Conservation (phyloP, 2,797 vertebrate species). For the Enteromius anoplus region DNA sequence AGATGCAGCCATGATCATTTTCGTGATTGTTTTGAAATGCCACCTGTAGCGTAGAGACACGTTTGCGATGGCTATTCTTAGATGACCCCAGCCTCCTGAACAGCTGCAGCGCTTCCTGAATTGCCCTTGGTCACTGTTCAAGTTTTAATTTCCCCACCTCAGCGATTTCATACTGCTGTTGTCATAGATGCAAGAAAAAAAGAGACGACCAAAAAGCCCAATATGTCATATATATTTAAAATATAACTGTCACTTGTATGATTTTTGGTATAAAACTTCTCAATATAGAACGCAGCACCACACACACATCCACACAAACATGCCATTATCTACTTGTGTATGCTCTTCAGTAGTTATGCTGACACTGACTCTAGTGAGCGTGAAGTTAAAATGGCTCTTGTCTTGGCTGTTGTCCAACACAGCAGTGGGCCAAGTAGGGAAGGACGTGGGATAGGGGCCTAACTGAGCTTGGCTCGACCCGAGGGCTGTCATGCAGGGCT, state of each 20-base stretch:
- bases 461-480: slow-evolving; percentile 50
- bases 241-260: not conserved
- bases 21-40: slow-evolving; percentile 16
- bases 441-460: slow-evolving; percentile 42
- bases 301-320: slow-evolving; percentile 10
- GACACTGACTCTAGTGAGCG: not conserved
- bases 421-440: slow-evolving; percentile 49
- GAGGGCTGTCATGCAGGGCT: slow-evolving; percentile 55
- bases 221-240: not conserved
- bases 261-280: slow-evolving; percentile 24
- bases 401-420: slow-evolving; percentile 53
- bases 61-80: slow-evolving; percentile 52
- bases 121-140: slow-evolving; percentile 43
- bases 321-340: slow-evolving; percentile 16
- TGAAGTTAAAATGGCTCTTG: slow-evolving; percentile 45
- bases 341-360: slow-evolving; percentile 6
- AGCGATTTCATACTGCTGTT: slow-evolving; percentile 31
- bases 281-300: slow-evolving; percentile 10
- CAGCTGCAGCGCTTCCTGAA: slow-evolving; percentile 54
- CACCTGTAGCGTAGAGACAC: slow-evolving; percentile 38
- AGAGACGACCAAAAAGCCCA: not conserved
- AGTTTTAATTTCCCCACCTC: slow-evolving; percentile 56
- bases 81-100: slow-evolving; percentile 37
- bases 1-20: not conserved
- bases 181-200: slow-evolving; percentile 26